Evolutionary conservation across 2,797 vertebrate species (phyloP), one percentile per base, ranked within the genome.

Genomic region (Manis crassicaudata): DNA sequence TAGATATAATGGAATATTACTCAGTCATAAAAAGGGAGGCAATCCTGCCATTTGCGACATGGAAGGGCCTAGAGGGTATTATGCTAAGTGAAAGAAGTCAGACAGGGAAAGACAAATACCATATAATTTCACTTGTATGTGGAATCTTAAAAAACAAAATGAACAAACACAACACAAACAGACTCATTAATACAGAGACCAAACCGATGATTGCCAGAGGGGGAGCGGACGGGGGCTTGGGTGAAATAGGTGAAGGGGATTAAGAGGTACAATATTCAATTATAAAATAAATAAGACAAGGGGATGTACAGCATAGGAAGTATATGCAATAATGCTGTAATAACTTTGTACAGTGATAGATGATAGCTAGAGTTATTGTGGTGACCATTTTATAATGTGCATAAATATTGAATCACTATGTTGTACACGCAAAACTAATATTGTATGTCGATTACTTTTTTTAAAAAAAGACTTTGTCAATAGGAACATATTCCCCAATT

Each of bases 401-500:
- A 52, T 52, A 76, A 76, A 76, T 23, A n/a, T 4, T 76, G 73
- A 76, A 23, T 54, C 73, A 23, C 3, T 54, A 6, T 76, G 9
- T n/a, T 76, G n/a, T 23, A 32, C 18, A 54, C 46, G 29, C n/a
- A 18, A 54, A 54, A 52, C 5, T 7, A 52, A 32, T 50, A 52
- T 54, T 76, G 11, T 35, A 35, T 54, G 50, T 35, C 73, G n/a
- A 1, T 75, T 75, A 52, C n/a, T n/a, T n/a, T 32, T 75, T 9
- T 52, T 52, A 16, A 20, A 5, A 50, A 58, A 93, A 43, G 90
- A 70, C 86, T 67, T 73, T 62, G 60, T 65, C 90, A 73, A 50
- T 50, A 73, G 16, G 65, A 80, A 37, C n/a, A 27, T 35, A 95
- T 77, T 91, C 97, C 86, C n/a, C 25, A 37, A 81, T 91, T 91